These are phyloP conservation scores for Cistogaster globosa DNA, from an alignment of 2,888 invertebrate genomes.

Conservation along the genomic window DNA sequence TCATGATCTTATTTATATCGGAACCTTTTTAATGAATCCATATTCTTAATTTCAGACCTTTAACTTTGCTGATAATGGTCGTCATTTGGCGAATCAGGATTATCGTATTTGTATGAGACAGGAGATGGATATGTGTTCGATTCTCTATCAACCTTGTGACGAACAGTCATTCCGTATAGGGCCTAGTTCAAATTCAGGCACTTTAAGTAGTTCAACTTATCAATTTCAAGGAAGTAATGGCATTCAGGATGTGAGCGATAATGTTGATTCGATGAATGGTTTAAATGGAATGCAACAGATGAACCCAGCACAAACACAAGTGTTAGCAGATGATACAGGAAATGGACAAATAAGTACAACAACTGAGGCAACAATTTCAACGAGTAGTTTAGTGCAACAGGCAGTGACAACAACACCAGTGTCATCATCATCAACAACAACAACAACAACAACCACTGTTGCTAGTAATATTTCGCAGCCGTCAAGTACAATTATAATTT, in stretches of 20 bases:
- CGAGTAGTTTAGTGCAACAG: constrained; percentile 8
- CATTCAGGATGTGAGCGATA: constrained; percentile 40
- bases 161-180: constrained; percentile 90
- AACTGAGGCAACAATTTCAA: constrained; percentile 31
- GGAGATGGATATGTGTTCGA: constrained; percentile 88
- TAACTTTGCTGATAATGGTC: constrained; percentile 92
- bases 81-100: constrained; percentile 90
- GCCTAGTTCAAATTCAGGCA: constrained; percentile 67
- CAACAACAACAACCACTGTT: constrained; percentile 10
- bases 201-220: constrained; percentile 28
- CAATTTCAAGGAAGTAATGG: constrained; percentile 11
- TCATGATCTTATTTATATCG: neutral
- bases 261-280: constrained; percentile 32
- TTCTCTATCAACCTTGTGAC: constrained; percentile 90
- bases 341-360: constrained; percentile 21
- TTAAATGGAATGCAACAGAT: constrained; percentile 45
- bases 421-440: no score
- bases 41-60: constrained; percentile 85
- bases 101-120: constrained; percentile 90
- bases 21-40: neutral
- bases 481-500: constrained; percentile 22
- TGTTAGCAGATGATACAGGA: constrained; percentile 50
- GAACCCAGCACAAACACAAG: constrained; percentile 41
- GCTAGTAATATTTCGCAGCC: constrained; percentile 8
- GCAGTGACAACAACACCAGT: constrained; percentile 32